Conservation (phyloP, 2,113 vertebrate genomes). For the Archocentrus centrarchus region DNA sequence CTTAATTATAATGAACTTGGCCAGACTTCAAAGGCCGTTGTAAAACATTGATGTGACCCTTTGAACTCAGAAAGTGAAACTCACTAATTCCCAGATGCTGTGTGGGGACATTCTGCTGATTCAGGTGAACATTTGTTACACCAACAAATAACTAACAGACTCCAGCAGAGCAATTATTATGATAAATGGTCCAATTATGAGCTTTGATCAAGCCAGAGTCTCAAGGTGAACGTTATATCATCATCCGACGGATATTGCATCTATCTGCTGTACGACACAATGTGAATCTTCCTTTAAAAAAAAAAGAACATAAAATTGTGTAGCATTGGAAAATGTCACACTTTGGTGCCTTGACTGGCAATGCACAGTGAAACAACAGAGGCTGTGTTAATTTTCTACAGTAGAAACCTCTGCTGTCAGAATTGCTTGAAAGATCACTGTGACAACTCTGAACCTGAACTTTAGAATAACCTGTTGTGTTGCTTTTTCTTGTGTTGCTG, state of each 20-base stretch:
- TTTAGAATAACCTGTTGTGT: not conserved
- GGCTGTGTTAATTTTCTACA: no score
- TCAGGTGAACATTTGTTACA: not conserved
- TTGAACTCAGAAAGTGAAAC: not conserved
- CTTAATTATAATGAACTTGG: constrained; percentile 42
- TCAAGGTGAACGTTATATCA: not conserved
- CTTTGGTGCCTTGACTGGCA: no score
- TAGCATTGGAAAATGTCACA: no score
- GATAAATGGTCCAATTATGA: not conserved
- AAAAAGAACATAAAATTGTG: not conserved
- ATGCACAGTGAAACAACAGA: no score
- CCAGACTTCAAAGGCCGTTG: constrained; percentile 3
- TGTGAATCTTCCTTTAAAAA: not conserved
- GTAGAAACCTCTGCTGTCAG: no score
- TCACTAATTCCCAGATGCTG: not conserved
- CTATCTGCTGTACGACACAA: not conserved
- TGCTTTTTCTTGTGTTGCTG: not conserved
- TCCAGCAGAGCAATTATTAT: not conserved
- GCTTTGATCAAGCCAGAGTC: not conserved
- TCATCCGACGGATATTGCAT: not conserved
- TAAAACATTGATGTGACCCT: not conserved
- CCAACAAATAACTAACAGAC: not conserved
- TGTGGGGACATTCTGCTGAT: constrained; percentile 17
- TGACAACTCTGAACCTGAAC: no score
- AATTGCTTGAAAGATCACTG: no score